These are phyloP conservation scores for Pyrgus malvae DNA, from an alignment of 2,888 invertebrate genomes.

Conservation along the genomic window DNA sequence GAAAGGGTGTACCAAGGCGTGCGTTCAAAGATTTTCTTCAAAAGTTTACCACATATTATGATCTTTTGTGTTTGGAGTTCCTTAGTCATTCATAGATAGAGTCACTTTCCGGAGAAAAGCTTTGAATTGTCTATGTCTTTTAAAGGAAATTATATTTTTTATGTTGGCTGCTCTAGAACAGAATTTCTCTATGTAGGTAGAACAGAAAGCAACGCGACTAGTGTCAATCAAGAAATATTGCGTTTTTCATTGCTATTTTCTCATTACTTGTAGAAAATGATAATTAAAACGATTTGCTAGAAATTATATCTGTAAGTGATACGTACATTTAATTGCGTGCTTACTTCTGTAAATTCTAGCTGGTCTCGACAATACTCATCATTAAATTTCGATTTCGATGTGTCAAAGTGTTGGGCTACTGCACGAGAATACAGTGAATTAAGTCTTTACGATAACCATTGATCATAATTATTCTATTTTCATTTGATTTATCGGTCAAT, in stretches of 20 bases:
- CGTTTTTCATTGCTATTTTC: constrained; percentile 62
- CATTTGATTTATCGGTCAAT: constrained; percentile 37
- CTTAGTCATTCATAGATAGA: no score
- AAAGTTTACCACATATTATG: no score
- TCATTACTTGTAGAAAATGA: constrained; percentile 53
- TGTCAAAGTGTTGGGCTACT: constrained; percentile 68
- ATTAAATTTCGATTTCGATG: constrained; percentile 58
- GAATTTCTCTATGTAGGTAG: no score
- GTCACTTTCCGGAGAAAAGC: no score
- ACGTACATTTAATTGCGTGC: neutral
- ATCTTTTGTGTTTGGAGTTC: no score
- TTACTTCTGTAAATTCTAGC: neutral
- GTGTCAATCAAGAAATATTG: constrained; percentile 65
- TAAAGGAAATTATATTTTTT: constrained; percentile 25
- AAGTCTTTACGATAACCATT: constrained; percentile 50
- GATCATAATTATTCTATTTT: constrained; percentile 40
- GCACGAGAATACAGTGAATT: constrained; percentile 60
- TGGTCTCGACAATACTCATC: constrained; percentile 36
- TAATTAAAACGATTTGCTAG: constrained; percentile 34
- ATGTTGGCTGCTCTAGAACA: constrained; percentile 52
- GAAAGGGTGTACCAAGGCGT: no score
- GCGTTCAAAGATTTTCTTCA: no score
- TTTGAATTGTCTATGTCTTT: neutral
- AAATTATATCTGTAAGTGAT: constrained; percentile 42
- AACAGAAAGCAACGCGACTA: constrained; percentile 74